Evolutionary conservation across 2,113 vertebrate genomes (phyloP).

Genomic region (Bothrops jararaca): DNA sequence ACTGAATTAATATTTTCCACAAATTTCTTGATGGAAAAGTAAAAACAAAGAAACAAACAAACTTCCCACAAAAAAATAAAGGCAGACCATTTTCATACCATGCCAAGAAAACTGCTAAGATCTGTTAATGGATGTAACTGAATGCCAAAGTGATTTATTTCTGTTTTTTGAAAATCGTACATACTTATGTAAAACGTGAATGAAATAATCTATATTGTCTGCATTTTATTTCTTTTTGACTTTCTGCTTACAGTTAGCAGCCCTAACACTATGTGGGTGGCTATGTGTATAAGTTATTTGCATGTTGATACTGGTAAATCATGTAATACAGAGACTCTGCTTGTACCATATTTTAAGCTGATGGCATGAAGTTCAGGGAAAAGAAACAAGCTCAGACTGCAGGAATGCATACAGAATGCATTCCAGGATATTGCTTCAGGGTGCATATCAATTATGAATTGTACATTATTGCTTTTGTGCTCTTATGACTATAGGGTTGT

Average conservation of each 20-base stretch:
- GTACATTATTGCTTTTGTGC: background rate
- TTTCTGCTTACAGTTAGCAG: background rate
- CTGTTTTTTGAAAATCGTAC: background rate
- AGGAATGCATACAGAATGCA: background rate
- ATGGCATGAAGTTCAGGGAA: background rate
- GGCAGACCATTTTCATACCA: background rate
- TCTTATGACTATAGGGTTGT: background rate
- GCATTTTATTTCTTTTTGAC: background rate
- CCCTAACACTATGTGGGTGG: background rate
- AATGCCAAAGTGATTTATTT: background rate
- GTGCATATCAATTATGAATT: constrained; percentile 11
- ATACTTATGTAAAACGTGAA: background rate
- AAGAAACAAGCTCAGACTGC: background rate
- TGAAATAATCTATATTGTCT: background rate
- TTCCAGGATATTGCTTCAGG: constrained; percentile 11
- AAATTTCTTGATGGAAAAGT: background rate
- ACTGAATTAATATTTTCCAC: background rate
- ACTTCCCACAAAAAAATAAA: background rate
- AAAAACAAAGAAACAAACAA: background rate
- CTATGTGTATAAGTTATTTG: background rate
- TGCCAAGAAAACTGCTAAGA: background rate
- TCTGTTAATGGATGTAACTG: background rate
- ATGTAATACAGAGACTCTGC: background rate
- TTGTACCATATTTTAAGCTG: background rate
- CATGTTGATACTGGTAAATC: background rate